These are phyloP conservation scores for Hyperoplus immaculatus DNA, from an alignment of 2,797 vertebrate genomes.

Conservation along the genomic window DNA sequence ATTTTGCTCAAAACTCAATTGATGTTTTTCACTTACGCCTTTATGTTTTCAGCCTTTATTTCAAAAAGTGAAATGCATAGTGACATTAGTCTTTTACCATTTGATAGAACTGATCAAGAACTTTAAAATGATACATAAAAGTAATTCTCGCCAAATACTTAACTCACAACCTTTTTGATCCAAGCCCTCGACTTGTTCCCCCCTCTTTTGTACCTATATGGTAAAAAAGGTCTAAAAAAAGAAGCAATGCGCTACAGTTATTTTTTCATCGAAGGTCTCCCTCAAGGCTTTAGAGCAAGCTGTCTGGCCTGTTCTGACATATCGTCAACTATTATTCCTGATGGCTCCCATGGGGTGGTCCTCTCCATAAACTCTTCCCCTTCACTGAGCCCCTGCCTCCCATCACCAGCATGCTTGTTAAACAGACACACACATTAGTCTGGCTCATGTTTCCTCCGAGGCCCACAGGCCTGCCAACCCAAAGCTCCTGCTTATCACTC, in stretches of 20 bases:
- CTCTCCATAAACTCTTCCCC: slow-evolving; percentile 78
- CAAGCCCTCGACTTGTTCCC: not conserved
- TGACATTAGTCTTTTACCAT: no score
- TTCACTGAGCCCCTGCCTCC: slow-evolving; percentile 65
- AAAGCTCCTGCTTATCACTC: slow-evolving; percentile 76
- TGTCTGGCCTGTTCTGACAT: slow-evolving; percentile 66
- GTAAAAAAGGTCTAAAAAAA: slow-evolving; percentile 41
- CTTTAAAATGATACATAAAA: no score
- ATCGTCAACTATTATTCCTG: slow-evolving; percentile 75
- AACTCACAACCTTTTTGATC: no score
- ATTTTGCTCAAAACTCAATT: no score
- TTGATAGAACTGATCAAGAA: no score
- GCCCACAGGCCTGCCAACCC: slow-evolving; percentile 72
- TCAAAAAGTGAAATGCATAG: no score
- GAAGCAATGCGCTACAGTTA: slow-evolving; percentile 29
- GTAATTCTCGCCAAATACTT: no score
- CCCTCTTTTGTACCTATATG: not conserved
- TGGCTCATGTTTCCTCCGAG: slow-evolving; percentile 80
- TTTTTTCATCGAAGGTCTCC: slow-evolving; percentile 44
- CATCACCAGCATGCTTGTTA: slow-evolving; percentile 79
- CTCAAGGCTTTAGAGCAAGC: slow-evolving; percentile 67
- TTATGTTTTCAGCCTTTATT: no score
- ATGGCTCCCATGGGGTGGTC: slow-evolving; percentile 73
- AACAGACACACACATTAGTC: slow-evolving; percentile 82
- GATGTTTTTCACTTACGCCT: no score